These are phyloP conservation scores for Alsophila aescularia DNA, from an alignment of 2,888 invertebrate species.

Conservation along the genomic window DNA sequence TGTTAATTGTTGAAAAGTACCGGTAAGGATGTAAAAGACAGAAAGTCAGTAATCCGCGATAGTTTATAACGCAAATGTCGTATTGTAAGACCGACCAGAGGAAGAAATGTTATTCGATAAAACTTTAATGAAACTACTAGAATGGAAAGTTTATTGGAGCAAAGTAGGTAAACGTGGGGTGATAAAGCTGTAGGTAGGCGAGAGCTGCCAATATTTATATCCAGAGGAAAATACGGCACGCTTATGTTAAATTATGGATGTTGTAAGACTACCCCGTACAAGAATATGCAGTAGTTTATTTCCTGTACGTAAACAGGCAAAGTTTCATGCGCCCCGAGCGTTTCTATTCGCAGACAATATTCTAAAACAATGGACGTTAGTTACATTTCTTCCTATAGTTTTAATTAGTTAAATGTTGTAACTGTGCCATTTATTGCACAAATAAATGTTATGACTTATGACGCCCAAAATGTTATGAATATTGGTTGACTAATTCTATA, in stretches of 20 bases:
- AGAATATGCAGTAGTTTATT: conserved; percentile 17
- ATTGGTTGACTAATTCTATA: conserved; percentile 34
- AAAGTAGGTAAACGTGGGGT: conserved; percentile 4
- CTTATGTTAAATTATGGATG: conserved; percentile 38
- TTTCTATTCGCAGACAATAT: conserved; percentile 32
- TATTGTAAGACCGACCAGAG: conserved; percentile 51
- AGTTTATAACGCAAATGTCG: conserved; percentile 49
- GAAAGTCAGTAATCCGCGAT: conserved; percentile 60
- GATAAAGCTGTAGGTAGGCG: conserved; percentile 7
- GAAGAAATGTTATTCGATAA: conserved; percentile 59
- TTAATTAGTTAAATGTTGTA: conserved; percentile 45
- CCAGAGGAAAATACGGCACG: conserved; percentile 19
- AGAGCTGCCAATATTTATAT: conserved; percentile 28
- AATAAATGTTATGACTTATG: conserved; percentile 45
- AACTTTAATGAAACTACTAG: conserved; percentile 10
- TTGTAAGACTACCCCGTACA: conserved; percentile 13
- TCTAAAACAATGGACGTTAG: conserved; percentile 32
- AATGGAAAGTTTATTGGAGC: conserved; percentile 8
- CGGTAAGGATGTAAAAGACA: conserved; percentile 67
- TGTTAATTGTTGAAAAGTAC: conserved; percentile 78
- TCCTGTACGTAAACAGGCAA: conserved; percentile 23
- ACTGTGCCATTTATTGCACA: conserved; percentile 48
- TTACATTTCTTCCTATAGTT: conserved; percentile 60
- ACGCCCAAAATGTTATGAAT: conserved; percentile 43
- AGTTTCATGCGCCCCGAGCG: conserved; percentile 26